These are phyloP conservation scores for Myoxocephalus aenaeus DNA, from an alignment of 2,797 vertebrate genomes.

Conservation along the genomic window DNA sequence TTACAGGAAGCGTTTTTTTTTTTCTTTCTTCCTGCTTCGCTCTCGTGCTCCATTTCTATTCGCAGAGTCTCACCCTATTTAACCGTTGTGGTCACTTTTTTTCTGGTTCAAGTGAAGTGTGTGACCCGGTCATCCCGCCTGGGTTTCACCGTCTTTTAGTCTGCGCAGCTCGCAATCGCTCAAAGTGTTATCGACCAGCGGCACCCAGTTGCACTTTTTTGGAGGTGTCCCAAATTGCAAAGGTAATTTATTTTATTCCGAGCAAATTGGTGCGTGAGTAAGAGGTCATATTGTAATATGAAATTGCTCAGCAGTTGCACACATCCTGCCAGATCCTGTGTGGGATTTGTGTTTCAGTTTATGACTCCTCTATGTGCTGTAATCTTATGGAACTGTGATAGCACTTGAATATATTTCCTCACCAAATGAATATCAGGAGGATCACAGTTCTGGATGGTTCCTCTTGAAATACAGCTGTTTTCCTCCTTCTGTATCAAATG, in stretches of 20 bases:
- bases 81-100: slow-evolving; percentile 60
- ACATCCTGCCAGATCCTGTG: slow-evolving; percentile 52
- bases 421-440: slow-evolving; percentile 60
- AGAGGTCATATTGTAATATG: slow-evolving; percentile 66
- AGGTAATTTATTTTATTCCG: slow-evolving; percentile 71
- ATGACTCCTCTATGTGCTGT: slow-evolving; percentile 58
- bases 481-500: slow-evolving; percentile 63
- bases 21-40: slow-evolving; percentile 45
- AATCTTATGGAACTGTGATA: slow-evolving; percentile 51
- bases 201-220: slow-evolving; percentile 54
- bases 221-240: slow-evolving; percentile 69
- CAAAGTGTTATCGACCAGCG: slow-evolving; percentile 29
- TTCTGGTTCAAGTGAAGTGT: slow-evolving; percentile 67
- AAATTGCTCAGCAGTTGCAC: slow-evolving; percentile 63
- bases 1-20: slow-evolving; percentile 59
- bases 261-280: slow-evolving; percentile 62
- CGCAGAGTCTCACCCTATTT: slow-evolving; percentile 48
- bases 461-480: slow-evolving; percentile 75
- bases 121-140: slow-evolving; percentile 47
- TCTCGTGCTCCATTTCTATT: slow-evolving; percentile 60
- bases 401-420: slow-evolving; percentile 54
- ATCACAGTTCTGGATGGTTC: slow-evolving; percentile 63
- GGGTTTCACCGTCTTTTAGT: slow-evolving; percentile 48
- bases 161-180: slow-evolving; percentile 23
- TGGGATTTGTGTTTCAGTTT: slow-evolving; percentile 56